A percentile compares a stretch with the other conserved stretches of the same genome.
Conservation (phyloP, 92 coral and sea anemone genomes). For the Porites rus region DNA sequence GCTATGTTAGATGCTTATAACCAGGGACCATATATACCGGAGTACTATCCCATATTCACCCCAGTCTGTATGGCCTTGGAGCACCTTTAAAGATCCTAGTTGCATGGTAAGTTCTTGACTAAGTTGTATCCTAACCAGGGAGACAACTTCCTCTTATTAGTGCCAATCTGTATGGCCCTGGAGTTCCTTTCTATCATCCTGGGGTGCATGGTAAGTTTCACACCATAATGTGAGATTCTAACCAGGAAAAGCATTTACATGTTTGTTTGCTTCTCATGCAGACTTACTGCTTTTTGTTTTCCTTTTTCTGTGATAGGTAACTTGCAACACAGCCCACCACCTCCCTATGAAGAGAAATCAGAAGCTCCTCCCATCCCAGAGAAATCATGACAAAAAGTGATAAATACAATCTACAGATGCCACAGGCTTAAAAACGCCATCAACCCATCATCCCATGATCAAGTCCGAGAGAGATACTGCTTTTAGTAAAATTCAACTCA, state of each 20-base stretch:
- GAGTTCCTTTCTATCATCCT: constrained; percentile 67
- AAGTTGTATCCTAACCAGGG: constrained; percentile 27
- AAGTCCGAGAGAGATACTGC: neutral
- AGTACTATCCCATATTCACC: constrained; percentile 61
- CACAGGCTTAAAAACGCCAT: neutral
- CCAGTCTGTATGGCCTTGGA: constrained; percentile 65
- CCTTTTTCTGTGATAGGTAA: neutral
- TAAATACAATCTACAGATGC: neutral
- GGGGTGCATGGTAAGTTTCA: constrained; percentile 62
- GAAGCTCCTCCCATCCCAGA: neutral
- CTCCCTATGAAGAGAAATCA: constrained; percentile 37
- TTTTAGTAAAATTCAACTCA: neutral
- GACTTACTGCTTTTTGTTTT: neutral
- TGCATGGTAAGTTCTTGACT: neutral
- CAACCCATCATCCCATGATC: neutral
- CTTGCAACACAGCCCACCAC: constrained; percentile 40
- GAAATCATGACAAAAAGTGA: constrained; percentile 8
- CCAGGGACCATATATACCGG: constrained; percentile 38
- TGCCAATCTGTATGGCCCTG: constrained; percentile 68
- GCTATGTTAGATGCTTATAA: neutral
- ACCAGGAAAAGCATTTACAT: too few species aligned
- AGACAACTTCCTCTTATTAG: constrained; percentile 52
- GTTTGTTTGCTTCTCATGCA: too few species aligned
- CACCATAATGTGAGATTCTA: too few species aligned
- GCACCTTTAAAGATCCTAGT: constrained; percentile 65